These are phyloP conservation scores for Aleiodes alternator DNA, from an alignment of 2,888 invertebrate species.

Conservation along the genomic window DNA sequence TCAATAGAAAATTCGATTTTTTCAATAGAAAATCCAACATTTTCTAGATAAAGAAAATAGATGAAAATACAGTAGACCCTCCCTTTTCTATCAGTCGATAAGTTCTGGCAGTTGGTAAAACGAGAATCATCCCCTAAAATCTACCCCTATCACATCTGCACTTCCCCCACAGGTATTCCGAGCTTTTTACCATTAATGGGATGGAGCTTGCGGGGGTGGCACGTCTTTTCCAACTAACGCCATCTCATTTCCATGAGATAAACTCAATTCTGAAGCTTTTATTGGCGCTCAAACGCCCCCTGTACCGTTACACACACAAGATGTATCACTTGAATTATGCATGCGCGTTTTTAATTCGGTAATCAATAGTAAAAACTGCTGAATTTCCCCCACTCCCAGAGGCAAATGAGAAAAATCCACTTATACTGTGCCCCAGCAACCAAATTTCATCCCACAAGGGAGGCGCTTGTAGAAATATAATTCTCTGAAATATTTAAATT, in stretches of 20 bases:
- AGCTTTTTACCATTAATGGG: slow-evolving; percentile 30
- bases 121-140: neutral
- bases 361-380: slow-evolving; percentile 73
- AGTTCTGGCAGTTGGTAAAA: slow-evolving; percentile 14
- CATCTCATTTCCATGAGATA: neutral
- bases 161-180: neutral
- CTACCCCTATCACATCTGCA: neutral
- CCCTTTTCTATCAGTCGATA: slow-evolving; percentile 14
- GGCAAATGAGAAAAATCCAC: slow-evolving; percentile 29
- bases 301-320: slow-evolving; percentile 47
- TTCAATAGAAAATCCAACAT: no score
- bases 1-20: no score
- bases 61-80: neutral
- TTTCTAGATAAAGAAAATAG: no score
- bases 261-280: neutral
- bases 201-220: neutral
- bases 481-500: slow-evolving; percentile 26
- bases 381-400: slow-evolving; percentile 58
- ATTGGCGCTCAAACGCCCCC: slow-evolving; percentile 48
- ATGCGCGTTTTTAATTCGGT: slow-evolving; percentile 73
- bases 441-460: slow-evolving; percentile 59
- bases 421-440: slow-evolving; percentile 36
- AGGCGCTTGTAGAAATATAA: slow-evolving; percentile 55
- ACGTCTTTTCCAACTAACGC: slow-evolving; percentile 33
- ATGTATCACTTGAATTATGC: slow-evolving; percentile 69